Conservation (phyloP, 2,797 vertebrate genomes). For the Crax fasciolata region DNA sequence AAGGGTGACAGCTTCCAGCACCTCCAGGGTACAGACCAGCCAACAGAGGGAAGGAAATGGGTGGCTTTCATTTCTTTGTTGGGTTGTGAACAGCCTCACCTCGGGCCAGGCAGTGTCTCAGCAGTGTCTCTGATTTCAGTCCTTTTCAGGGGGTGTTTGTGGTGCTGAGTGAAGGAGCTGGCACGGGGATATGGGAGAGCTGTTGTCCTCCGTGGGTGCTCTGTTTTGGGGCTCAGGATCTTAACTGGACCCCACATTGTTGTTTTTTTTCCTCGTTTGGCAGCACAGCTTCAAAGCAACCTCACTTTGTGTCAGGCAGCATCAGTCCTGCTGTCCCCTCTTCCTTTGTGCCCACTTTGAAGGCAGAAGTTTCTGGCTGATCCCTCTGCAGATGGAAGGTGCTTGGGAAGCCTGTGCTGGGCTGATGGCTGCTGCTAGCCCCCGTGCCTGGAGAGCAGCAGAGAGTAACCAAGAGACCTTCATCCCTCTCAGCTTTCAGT, state of each 20-base stretch:
- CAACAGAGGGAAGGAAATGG: background rate
- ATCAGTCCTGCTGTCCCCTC: background rate
- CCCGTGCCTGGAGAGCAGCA: background rate
- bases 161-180: background rate
- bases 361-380: background rate
- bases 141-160: accelerated
- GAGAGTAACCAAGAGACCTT: background rate
- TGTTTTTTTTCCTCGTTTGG: too few species aligned
- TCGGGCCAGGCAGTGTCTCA: too few species aligned
- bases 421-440: background rate
- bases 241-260: background rate
- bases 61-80: too few species aligned
- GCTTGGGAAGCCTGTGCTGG: background rate
- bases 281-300: background rate
- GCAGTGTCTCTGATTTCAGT: too few species aligned
- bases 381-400: background rate
- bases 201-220: background rate
- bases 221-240: accelerated
- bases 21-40: background rate
- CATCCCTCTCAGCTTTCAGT: background rate
- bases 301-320: background rate
- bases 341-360: background rate
- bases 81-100: accelerated
- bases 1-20: accelerated
- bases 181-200: accelerated